Percentiles rank a stretch among this genome's conserved stretches.
These are phyloP conservation scores for Sepiola atlantica DNA, from an alignment of 2,888 invertebrate genomes.

Conservation along the genomic window DNA sequence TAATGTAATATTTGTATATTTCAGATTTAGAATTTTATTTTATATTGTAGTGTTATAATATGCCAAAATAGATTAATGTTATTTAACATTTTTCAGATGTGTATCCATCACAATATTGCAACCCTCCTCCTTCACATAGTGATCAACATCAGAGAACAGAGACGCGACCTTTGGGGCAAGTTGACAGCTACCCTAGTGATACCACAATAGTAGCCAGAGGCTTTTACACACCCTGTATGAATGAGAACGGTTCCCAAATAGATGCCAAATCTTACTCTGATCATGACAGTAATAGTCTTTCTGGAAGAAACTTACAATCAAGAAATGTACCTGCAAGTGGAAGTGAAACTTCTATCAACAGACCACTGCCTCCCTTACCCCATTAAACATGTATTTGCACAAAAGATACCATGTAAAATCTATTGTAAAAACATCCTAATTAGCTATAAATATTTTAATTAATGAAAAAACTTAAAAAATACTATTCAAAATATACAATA, in stretches of 20 bases:
- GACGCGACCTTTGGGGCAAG: neutral
- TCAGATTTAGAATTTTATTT: neutral
- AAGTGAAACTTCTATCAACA: neutral
- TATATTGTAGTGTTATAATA: neutral
- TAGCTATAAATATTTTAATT: neutral
- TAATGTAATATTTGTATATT: too few relatives aligned
- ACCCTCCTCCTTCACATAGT: neutral
- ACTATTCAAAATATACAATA: neutral
- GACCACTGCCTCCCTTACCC: neutral
- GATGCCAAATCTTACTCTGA: neutral
- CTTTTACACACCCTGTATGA: too few relatives aligned
- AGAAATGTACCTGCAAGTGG: neutral
- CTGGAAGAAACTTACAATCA: neutral
- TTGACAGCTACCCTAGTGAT: neutral
- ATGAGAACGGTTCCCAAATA: neutral
- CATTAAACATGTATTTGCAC: neutral
- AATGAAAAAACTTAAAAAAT: neutral
- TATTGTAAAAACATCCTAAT: neutral
- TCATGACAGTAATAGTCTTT: neutral
- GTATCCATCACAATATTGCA: neutral
- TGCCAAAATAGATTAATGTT: neutral
- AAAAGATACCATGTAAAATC: neutral
- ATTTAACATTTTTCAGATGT: neutral
- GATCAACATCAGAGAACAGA: neutral
- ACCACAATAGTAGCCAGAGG: too few relatives aligned